phyloP scores from a whole-genome alignment of 2,888 invertebrate species.

The Torymus aiolomorphi region DNA sequence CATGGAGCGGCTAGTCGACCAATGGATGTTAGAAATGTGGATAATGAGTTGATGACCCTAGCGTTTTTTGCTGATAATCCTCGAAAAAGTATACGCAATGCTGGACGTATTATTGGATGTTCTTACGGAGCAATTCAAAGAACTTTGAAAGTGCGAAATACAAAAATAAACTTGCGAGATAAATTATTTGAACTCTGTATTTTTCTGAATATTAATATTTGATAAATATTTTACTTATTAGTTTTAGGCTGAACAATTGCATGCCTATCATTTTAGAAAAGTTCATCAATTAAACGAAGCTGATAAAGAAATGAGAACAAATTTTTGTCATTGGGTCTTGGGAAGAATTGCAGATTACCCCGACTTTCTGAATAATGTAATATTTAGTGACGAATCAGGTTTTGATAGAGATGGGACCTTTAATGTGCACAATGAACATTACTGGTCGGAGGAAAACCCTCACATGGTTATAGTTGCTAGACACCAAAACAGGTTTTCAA shows the following conservation, averaged over 20 bases:
- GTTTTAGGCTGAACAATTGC: background rate
- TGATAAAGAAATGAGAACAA: too few relatives aligned
- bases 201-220: background rate
- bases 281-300: too few relatives aligned
- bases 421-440: slow-evolving; percentile 4
- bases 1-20: background rate
- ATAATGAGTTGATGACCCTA: too few relatives aligned
- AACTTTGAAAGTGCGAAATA: background rate
- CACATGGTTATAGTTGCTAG: background rate
- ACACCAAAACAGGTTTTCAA: background rate
- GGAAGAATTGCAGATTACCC: background rate
- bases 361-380: background rate
- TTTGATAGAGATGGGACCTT: background rate
- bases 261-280: too few relatives aligned
- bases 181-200: background rate
- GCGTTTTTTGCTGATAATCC: too few relatives aligned
- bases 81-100: slow-evolving; percentile 9
- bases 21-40: slow-evolving; percentile 7
- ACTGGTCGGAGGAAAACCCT: background rate
- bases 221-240: background rate
- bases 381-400: background rate
- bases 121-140: slow-evolving; percentile 10
- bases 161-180: background rate
- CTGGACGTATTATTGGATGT: background rate
- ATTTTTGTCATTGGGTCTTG: too few relatives aligned